Evolutionary conservation across 53 echinoderm and acorn worm genomes (phyloP).

Genomic region (Stichopus horrens): DNA sequence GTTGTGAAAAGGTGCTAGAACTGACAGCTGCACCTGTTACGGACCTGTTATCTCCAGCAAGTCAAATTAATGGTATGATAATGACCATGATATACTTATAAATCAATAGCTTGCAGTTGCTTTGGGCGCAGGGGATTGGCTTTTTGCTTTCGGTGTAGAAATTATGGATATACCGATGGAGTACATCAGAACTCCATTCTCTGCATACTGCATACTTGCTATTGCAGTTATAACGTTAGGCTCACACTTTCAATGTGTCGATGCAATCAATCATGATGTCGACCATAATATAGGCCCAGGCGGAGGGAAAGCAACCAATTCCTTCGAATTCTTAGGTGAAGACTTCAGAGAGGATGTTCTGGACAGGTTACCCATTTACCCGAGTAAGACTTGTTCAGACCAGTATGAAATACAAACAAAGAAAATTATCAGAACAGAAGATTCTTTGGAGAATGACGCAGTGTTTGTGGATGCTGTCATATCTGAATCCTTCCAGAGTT

Average conservation of each 20-base stretch:
- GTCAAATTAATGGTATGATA: not conserved
- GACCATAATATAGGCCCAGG: not conserved
- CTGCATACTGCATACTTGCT: not conserved
- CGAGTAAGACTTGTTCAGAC: constrained; percentile 27
- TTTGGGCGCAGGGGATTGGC: not conserved
- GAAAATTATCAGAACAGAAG: constrained; percentile 80
- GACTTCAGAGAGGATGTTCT: not conserved
- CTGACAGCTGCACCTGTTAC: not conserved
- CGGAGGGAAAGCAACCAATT: not conserved
- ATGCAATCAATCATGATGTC: not conserved
- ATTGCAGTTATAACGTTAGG: not conserved
- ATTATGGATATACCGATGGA: not conserved
- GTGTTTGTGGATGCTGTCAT: constrained; percentile 57
- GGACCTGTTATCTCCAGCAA: not conserved
- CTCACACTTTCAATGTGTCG: not conserved
- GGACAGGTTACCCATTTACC: not conserved
- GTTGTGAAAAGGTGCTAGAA: not conserved
- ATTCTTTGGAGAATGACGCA: constrained; percentile 71
- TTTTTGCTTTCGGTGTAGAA: not conserved
- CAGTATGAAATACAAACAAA: constrained; percentile 42
- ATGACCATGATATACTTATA: not conserved
- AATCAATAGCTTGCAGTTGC: not conserved
- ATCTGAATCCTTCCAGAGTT: constrained; percentile 45
- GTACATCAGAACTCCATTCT: not conserved
- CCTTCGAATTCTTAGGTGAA: too few relatives aligned